phyloP scores from a whole-genome alignment of 2,888 invertebrate genomes.

The Crossocerus cetratus region DNA sequence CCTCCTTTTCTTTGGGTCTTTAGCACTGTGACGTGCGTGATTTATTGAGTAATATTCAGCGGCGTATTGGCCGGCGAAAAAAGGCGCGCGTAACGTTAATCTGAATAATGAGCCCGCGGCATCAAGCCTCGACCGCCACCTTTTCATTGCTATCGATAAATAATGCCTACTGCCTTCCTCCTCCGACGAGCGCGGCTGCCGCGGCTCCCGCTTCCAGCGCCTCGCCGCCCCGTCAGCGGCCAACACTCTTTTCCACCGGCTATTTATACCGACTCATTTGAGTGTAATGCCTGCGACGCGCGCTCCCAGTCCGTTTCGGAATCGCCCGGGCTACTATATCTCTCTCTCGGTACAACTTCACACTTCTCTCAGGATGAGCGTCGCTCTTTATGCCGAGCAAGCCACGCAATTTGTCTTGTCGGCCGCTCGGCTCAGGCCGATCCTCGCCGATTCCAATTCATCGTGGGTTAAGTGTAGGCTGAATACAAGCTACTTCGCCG shows the following conservation, averaged over 20 bases:
- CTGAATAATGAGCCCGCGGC: constrained; percentile 63
- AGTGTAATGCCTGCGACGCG: constrained; percentile 24
- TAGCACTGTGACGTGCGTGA: constrained; percentile 63
- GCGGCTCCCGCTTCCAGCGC: neutral
- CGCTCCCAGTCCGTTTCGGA: constrained; percentile 41
- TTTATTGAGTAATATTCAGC: constrained; percentile 63
- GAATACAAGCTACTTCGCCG: neutral
- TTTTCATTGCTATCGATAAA: constrained; percentile 64
- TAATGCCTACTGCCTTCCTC: constrained; percentile 45
- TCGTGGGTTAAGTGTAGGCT: constrained; percentile 1
- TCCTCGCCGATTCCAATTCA: constrained; percentile 34
- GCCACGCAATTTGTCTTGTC: constrained; percentile 26
- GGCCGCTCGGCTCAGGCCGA: constrained; percentile 14
- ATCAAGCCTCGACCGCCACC: constrained; percentile 61
- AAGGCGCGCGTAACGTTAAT: constrained; percentile 62
- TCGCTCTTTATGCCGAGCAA: constrained; percentile 1
- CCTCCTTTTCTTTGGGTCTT: constrained; percentile 62
- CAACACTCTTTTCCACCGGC: constrained; percentile 26
- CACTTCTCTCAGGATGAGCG: no score
- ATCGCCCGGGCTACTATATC: constrained; percentile 28
- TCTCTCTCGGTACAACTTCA: neutral
- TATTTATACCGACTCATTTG: constrained; percentile 52
- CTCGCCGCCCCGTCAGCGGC: constrained; percentile 9
- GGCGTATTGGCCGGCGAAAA: constrained; percentile 61
- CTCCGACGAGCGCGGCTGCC: neutral